A percentile compares a stretch with the other conserved stretches of the same genome.
Conservation (phyloP, 1,140 invertebrate genomes). For the Papilio aristodemus region DNA sequence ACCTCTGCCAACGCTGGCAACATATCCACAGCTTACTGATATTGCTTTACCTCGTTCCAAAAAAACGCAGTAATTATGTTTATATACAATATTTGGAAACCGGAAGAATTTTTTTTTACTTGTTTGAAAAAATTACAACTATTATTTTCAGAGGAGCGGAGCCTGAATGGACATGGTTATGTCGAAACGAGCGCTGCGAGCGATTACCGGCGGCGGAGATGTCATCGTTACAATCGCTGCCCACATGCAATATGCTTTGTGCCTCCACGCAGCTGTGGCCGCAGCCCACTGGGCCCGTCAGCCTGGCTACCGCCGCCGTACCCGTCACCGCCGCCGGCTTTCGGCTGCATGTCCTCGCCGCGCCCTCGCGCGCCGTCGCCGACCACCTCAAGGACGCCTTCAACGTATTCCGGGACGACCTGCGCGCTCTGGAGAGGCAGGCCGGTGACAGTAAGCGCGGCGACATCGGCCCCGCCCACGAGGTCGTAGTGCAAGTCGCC, state of each 20-base stretch:
- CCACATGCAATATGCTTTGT: slow-evolving; percentile 82
- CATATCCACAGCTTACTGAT: no score
- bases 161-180: slow-evolving; percentile 80
- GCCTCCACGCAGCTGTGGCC: slow-evolving; percentile 82
- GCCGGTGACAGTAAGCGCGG: slow-evolving; percentile 65
- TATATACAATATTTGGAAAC: no score
- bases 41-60: no score
- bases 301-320: slow-evolving; percentile 73
- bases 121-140: slow-evolving; percentile 8
- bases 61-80: no score
- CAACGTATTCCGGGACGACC: slow-evolving; percentile 57
- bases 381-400: slow-evolving; percentile 65
- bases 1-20: no score
- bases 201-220: slow-evolving; percentile 63
- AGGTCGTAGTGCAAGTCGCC: slow-evolving; percentile 79
- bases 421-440: slow-evolving; percentile 55
- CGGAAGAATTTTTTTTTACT: no score
- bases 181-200: slow-evolving; percentile 78
- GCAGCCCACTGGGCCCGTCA: slow-evolving; percentile 80
- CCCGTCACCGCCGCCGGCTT: slow-evolving; percentile 54
- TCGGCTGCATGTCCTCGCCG: slow-evolving; percentile 51
- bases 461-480: slow-evolving; percentile 57
- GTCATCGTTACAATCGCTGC: slow-evolving; percentile 67
- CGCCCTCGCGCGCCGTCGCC: slow-evolving; percentile 59
- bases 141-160: slow-evolving; percentile 53